phyloP scores from a whole-genome alignment of 2,888 invertebrate species.

The Ptychoptera contaminata region DNA sequence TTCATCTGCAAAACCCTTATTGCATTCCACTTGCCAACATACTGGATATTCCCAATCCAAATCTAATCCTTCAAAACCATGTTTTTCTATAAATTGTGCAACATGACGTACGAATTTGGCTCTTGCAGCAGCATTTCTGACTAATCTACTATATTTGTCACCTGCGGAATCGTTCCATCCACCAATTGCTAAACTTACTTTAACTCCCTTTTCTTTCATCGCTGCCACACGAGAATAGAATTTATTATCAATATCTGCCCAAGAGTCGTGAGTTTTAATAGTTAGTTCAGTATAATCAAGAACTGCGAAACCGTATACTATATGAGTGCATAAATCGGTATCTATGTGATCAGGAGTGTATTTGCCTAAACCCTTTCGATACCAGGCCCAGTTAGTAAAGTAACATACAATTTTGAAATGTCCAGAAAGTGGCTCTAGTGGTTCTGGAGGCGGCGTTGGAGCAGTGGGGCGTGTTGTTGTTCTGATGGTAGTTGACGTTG shows the following conservation, averaged over 20 bases:
- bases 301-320: slow-evolving; percentile 89
- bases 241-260: slow-evolving; percentile 78
- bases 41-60: slow-evolving; percentile 88
- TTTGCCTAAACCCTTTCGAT: slow-evolving; percentile 63
- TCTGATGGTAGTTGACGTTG: slow-evolving; percentile 17
- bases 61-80: slow-evolving; percentile 85
- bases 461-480: slow-evolving; percentile 22
- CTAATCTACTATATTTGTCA: slow-evolving; percentile 75
- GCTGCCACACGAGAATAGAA: slow-evolving; percentile 74
- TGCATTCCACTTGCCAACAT: slow-evolving; percentile 60
- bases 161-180: slow-evolving; percentile 91
- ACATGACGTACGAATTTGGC: slow-evolving; percentile 58
- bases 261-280: slow-evolving; percentile 71
- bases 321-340: slow-evolving; percentile 75
- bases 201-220: slow-evolving; percentile 62
- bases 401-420: slow-evolving; percentile 75
- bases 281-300: slow-evolving; percentile 64
- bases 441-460: slow-evolving; percentile 15
- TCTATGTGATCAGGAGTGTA: slow-evolving; percentile 77
- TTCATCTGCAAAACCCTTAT: slow-evolving; percentile 68
- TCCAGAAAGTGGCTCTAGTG: slow-evolving; percentile 39
- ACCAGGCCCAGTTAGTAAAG: slow-evolving; percentile 92
- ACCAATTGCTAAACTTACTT: slow-evolving; percentile 78
- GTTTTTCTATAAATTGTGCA: slow-evolving; percentile 58
- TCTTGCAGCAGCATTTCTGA: slow-evolving; percentile 57